Conservation (phyloP, 1,140 invertebrate species). For the Hycleus cichorii region DNA sequence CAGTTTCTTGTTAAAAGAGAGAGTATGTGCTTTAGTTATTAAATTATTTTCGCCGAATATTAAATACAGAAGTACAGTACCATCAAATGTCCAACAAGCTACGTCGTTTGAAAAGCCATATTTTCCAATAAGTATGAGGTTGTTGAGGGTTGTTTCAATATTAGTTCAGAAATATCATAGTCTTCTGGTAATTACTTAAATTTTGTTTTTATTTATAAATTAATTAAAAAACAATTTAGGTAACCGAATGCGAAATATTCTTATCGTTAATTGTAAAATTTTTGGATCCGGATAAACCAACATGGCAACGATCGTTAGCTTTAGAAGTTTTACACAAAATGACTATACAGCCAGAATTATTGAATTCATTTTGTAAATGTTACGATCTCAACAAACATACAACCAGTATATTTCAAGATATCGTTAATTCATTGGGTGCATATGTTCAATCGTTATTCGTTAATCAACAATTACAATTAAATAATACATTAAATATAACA, state of each 20-base stretch:
- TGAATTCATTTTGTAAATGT: constrained; percentile 87
- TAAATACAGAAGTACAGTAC: constrained; percentile 67
- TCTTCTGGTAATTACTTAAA: constrained; percentile 60
- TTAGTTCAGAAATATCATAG: constrained; percentile 91
- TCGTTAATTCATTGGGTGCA: constrained; percentile 88
- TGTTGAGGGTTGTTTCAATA: constrained; percentile 87
- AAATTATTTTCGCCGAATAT: constrained; percentile 96
- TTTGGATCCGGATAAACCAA: constrained; percentile 90
- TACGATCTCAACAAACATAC: constrained; percentile 92
- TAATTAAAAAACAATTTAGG: constrained; percentile 45
- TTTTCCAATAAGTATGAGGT: constrained; percentile 93
- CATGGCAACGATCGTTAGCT: constrained; percentile 91
- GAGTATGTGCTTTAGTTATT: constrained; percentile 95
- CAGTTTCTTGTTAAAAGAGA: constrained; percentile 88
- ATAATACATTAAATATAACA: constrained; percentile 32
- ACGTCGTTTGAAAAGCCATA: constrained; percentile 82
- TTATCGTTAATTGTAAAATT: constrained; percentile 95
- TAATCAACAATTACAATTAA: constrained; percentile 49
- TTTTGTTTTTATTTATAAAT: too few relatives aligned
- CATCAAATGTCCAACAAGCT: constrained; percentile 47
- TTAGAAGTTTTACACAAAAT: constrained; percentile 95
- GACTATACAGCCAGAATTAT: constrained; percentile 75
- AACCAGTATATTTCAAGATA: constrained; percentile 90
- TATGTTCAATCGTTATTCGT: constrained; percentile 94
- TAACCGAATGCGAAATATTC: constrained; percentile 98